Evolutionary conservation across 2,797 vertebrate species (phyloP).

Genomic region (Hylomyscus alleni): DNA sequence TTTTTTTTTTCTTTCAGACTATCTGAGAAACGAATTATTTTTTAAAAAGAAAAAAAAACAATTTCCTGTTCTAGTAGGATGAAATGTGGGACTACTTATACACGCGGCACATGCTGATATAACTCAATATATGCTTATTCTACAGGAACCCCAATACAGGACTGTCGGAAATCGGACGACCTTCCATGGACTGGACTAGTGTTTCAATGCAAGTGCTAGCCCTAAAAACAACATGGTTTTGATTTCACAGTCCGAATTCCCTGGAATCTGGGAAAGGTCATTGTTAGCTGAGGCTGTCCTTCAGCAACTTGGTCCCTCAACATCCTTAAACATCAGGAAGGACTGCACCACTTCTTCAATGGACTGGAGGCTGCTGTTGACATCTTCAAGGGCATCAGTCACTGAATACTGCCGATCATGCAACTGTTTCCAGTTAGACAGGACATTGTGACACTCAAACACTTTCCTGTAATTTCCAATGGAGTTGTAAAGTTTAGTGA

Average conservation of each 20-base stretch:
- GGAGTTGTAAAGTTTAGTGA: slow-evolving; percentile 99
- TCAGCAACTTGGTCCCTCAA: slow-evolving; percentile 92
- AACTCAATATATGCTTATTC: slow-evolving; percentile 89
- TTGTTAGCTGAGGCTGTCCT: slow-evolving; percentile 86
- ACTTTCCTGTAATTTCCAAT: slow-evolving; percentile 99
- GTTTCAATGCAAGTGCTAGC: slow-evolving; percentile 90
- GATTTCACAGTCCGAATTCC: slow-evolving; percentile 93
- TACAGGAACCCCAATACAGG: slow-evolving; percentile 86
- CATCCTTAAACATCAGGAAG: slow-evolving; percentile 96
- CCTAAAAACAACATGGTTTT: slow-evolving; percentile 89
- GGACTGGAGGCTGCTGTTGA: slow-evolving; percentile 97
- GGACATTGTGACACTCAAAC: slow-evolving; percentile 99
- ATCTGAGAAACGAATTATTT: slow-evolving; percentile 88
- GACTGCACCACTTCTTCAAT: slow-evolving; percentile 98
- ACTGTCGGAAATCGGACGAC: slow-evolving; percentile 79
- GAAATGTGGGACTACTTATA: slow-evolving; percentile 90
- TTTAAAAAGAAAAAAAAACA: slow-evolving; percentile 87
- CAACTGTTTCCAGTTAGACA: slow-evolving; percentile 99
- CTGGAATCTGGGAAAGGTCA: slow-evolving; percentile 88
- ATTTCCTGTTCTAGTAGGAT: slow-evolving; percentile 85
- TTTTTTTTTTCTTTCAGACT: slow-evolving; percentile 86
- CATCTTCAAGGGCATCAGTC: slow-evolving; percentile 98
- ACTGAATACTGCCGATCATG: slow-evolving; percentile 98
- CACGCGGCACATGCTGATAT: slow-evolving; percentile 90
- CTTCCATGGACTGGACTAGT: slow-evolving; percentile 90